phyloP scores from a whole-genome alignment of 2,888 invertebrate genomes.

The Volucella zonaria region DNA sequence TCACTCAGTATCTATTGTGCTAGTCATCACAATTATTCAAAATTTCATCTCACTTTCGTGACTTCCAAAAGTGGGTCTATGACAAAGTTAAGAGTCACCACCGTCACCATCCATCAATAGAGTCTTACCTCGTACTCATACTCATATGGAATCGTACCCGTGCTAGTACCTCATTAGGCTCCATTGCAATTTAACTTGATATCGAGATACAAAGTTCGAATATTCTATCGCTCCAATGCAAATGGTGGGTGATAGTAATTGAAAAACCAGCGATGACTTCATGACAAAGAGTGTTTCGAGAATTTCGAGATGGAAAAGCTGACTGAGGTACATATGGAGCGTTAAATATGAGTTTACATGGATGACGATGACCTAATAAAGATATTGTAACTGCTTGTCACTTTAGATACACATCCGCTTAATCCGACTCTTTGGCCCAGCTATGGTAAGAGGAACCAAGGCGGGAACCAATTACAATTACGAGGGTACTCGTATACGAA shows the following conservation, averaged over 20 bases:
- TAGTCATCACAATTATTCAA: conserved; percentile 19
- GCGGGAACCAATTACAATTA: neutral
- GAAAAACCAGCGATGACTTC: conserved; percentile 24
- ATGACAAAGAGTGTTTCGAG: conserved; percentile 5
- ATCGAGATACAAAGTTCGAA: conserved; percentile 23
- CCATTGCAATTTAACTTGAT: conserved; percentile 10
- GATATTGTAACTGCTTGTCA: conserved; percentile 27
- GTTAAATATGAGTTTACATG: conserved; percentile 41
- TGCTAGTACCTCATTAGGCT: conserved; percentile 7
- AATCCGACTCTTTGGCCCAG: conserved; percentile 24
- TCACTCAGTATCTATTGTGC: neutral
- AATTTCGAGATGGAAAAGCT: conserved; percentile 7
- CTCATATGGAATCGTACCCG: no score
- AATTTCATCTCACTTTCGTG: conserved; percentile 21
- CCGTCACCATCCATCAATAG: neutral
- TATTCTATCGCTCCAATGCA: neutral
- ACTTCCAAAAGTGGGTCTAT: conserved; percentile 33
- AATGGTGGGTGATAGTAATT: conserved; percentile 21
- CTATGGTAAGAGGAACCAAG: conserved; percentile 5
- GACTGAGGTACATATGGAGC: conserved; percentile 19
- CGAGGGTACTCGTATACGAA: neutral
- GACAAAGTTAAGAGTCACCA: conserved; percentile 4
- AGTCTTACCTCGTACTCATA: no score
- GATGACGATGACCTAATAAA: conserved; percentile 65
- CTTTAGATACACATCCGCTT: conserved; percentile 48